Conservation (phyloP, 2,797 vertebrate genomes). For the Sternotherus odoratus region DNA sequence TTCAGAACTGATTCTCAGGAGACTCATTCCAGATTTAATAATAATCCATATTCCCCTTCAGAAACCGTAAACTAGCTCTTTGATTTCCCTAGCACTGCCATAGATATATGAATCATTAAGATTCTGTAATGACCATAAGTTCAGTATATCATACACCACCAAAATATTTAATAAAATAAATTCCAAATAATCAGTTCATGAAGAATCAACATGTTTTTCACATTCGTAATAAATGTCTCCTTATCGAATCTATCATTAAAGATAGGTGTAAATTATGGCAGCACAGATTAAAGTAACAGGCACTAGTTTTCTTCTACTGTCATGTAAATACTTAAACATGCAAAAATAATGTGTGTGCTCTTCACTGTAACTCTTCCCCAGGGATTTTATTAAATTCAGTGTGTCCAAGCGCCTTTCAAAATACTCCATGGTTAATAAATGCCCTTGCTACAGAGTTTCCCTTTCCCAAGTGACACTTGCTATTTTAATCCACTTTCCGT, state of each 20-base stretch:
- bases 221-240: conserved; percentile 54
- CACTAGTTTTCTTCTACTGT: conserved; percentile 10
- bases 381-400: not conserved
- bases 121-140: conserved; percentile 25
- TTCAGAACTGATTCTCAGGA: conserved; percentile 69
- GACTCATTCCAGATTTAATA: conserved; percentile 74
- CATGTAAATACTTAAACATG: conserved; percentile 16
- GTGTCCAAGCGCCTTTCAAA: not conserved
- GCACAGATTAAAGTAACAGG: conserved; percentile 17
- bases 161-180: conserved; percentile 71
- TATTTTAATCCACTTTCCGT: not conserved
- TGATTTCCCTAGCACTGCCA: conserved; percentile 61
- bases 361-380: not conserved
- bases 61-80: conserved; percentile 51
- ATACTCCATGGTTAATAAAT: not conserved
- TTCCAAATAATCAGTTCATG: conserved; percentile 63
- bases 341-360: not conserved
- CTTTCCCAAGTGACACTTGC: not conserved
- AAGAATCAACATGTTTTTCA: conserved; percentile 40
- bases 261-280: conserved; percentile 19
- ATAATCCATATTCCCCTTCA: conserved; percentile 72
- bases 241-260: conserved; percentile 43
- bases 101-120: conserved; percentile 58
- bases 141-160: conserved; percentile 48
- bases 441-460: no score